Evolutionary conservation across 2,113 vertebrate genomes (phyloP), one percentile per base, ranked within the genome.

Genomic region (Crocuta crocuta): DNA sequence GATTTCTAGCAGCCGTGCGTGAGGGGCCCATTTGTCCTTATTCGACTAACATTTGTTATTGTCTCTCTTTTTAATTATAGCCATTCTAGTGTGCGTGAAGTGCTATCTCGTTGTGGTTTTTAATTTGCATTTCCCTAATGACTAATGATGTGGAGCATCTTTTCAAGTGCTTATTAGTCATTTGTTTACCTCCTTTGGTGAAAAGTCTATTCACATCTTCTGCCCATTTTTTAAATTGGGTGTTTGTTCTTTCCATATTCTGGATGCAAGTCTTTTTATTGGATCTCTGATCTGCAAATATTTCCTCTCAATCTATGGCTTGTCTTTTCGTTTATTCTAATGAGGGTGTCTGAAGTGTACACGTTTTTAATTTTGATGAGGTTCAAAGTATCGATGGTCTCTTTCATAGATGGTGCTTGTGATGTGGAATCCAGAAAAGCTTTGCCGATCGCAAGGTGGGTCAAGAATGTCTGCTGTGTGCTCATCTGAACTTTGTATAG

Each of bases 41-140:
- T 35, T 12, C 11, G 4, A 3, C 53, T 21, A 10, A 16, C 89
- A 58, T 73, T 95, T 50, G 61, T 74, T 73, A 95, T 63, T 82
- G 89, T 79, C 89, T 68, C 5, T 95, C 88, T 70, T 70, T 94
- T 93, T 94, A 94, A 95, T 94, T 83, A 93, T 11, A 93, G 79
- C 76, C 19, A 61, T 53, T 73, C 68, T 23, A 24, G 89, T 23
- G 28, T 61, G 61, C 82, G 68, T 74, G 88, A 79, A 97, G 95
- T 80, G 84, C 89, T 53, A 26, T 80, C 94, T 94, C 28, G 39
- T 68, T 53, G 76, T 86, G 81, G 81, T 66, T 33, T 97, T 93
- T 78, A 71, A 93, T 96, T 93, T 93, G 71, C 71, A 74, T 96
- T 86, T 93, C 96, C 89, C 95, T 95, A 21, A 86, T 92, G 96